phyloP scores from a whole-genome alignment of 2,888 invertebrate genomes.

The Cybosia mesomella region DNA sequence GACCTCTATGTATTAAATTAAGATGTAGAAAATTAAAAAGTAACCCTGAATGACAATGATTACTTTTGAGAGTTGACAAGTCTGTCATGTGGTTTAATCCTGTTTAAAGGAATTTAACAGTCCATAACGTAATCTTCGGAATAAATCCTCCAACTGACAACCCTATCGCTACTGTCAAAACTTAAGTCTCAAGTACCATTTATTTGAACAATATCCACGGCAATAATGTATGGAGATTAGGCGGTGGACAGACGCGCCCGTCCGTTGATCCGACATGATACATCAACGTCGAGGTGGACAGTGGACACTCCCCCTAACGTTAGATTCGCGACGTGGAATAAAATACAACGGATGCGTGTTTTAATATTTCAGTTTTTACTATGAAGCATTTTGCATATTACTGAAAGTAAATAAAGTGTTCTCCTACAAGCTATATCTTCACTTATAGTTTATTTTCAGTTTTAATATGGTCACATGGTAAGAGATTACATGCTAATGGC shows the following conservation, averaged over 20 bases:
- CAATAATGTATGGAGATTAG: constrained; percentile 86
- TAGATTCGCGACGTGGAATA: constrained; percentile 29
- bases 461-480: no score
- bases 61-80: neutral
- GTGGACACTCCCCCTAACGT: constrained; percentile 78
- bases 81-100: no score
- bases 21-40: neutral
- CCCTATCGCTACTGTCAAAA: constrained; percentile 66
- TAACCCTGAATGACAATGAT: neutral
- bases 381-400: neutral
- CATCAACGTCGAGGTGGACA: constrained; percentile 85
- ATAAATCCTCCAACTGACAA: constrained; percentile 36
- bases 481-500: no score
- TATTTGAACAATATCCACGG: constrained; percentile 83
- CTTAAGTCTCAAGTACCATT: constrained; percentile 83
- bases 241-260: constrained; percentile 83
- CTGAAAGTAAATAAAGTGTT: neutral
- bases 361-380: neutral
- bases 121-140: neutral
- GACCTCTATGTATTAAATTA: no score
- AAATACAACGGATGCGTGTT: constrained; percentile 51
- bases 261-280: constrained; percentile 85
- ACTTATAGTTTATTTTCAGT: no score
- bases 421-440: neutral
- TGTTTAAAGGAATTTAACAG: neutral